phyloP scores from a whole-genome alignment of 2,113 vertebrate genomes.

The Seriola rivoliana region DNA sequence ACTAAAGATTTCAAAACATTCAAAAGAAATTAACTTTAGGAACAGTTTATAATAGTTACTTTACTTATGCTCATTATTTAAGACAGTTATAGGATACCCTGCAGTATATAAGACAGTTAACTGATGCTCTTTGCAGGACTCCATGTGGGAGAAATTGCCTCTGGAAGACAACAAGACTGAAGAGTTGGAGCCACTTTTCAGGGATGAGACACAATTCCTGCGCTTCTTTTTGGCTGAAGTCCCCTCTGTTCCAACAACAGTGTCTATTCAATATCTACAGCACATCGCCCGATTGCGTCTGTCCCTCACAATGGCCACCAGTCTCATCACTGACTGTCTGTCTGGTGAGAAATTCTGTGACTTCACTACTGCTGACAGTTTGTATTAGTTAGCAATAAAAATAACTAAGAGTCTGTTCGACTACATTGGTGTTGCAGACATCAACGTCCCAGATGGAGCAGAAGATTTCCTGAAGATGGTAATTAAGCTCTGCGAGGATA shows the following conservation, averaged over 20 bases:
- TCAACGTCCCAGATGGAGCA: neutral
- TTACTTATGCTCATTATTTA: too few relatives aligned
- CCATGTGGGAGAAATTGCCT: slow-evolving; percentile 83
- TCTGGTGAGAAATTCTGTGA: slow-evolving; percentile 32
- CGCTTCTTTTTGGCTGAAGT: neutral
- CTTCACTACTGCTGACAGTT: neutral
- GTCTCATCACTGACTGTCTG: slow-evolving; percentile 57
- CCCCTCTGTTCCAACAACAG: neutral
- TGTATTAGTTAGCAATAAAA: neutral
- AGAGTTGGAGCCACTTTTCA: slow-evolving; percentile 1
- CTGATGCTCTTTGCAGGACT: slow-evolving; percentile 81
- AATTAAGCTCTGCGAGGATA: slow-evolving; percentile 68
- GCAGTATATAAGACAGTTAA: neutral
- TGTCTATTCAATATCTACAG: slow-evolving; percentile 83
- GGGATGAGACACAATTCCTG: slow-evolving; percentile 77
- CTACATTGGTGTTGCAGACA: slow-evolving; percentile 21
- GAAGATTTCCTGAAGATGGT: slow-evolving; percentile 71
- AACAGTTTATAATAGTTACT: neutral
- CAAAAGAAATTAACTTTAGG: too few relatives aligned
- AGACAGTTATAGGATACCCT: too few relatives aligned
- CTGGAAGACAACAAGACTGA: slow-evolving; percentile 30
- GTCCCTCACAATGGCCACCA: slow-evolving; percentile 82
- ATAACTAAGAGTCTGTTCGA: neutral
- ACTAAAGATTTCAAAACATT: neutral
- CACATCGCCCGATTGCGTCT: slow-evolving; percentile 83